phyloP scores from a whole-genome alignment of 2,888 invertebrate species.

The Eupeodes luniger region DNA sequence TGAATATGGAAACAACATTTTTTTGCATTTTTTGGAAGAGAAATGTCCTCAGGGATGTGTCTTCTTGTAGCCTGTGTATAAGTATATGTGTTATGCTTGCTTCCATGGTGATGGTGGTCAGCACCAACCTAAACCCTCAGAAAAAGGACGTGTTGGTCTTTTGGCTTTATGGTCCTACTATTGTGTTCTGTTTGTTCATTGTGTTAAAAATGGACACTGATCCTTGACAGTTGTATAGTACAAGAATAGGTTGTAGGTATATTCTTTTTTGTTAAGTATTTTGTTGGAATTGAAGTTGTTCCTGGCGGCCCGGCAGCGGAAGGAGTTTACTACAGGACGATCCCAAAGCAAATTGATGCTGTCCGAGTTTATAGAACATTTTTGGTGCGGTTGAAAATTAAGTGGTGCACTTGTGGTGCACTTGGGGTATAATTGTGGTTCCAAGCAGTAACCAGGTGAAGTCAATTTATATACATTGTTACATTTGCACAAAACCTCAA shows the following conservation, averaged over 20 bases:
- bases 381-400: constrained; percentile 71
- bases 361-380: constrained; percentile 71
- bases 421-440: constrained; percentile 61
- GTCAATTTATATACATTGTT: constrained; percentile 75
- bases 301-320: not conserved
- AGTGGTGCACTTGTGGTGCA: constrained; percentile 72
- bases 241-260: not conserved
- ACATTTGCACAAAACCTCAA: constrained; percentile 52
- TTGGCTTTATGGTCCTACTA: constrained; percentile 59
- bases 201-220: constrained; percentile 74
- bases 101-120: constrained; percentile 53
- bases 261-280: not conserved
- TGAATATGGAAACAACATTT: constrained; percentile 70
- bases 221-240: constrained; percentile 65
- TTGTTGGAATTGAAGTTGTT: not conserved
- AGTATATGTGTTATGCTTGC: constrained; percentile 6
- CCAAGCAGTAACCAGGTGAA: constrained; percentile 64
- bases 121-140: constrained; percentile 44
- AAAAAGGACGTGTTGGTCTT: constrained; percentile 71
- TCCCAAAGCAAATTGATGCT: constrained; percentile 53
- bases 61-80: constrained; percentile 13
- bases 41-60: constrained; percentile 69
- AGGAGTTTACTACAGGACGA: not conserved
- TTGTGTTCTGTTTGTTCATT: constrained; percentile 68
- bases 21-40: constrained; percentile 51